phyloP scores from a whole-genome alignment of 2,888 invertebrate species.

The Petrophora chlorosata region DNA sequence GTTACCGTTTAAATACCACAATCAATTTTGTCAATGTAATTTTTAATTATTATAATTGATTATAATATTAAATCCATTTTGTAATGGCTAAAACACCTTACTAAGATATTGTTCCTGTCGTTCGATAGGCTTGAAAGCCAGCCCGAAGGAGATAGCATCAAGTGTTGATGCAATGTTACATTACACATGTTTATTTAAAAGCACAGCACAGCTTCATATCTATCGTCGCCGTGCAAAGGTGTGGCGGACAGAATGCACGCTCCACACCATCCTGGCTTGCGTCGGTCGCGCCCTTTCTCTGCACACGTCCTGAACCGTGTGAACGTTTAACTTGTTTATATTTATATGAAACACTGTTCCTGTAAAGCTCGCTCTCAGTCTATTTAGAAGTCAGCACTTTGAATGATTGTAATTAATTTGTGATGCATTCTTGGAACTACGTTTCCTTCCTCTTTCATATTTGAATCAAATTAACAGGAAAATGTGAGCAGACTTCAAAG shows the following conservation, averaged over 20 bases:
- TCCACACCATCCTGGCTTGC: constrained; percentile 22
- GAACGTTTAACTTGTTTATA: constrained; percentile 45
- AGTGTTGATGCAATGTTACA: not conserved
- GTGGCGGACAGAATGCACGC: constrained; percentile 43
- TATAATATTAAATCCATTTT: too few relatives aligned
- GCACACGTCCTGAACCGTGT: constrained; percentile 29
- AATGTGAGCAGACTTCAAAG: not conserved
- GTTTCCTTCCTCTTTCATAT: constrained; percentile 13
- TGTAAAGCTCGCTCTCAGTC: constrained; percentile 28
- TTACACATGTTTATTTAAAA: constrained; percentile 10
- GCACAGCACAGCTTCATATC: constrained; percentile 29
- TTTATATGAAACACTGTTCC: constrained; percentile 46
- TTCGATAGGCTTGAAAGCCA: not conserved
- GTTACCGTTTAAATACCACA: too few relatives aligned
- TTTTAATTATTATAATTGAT: too few relatives aligned
- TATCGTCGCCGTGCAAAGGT: constrained; percentile 41
- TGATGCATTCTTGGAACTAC: constrained; percentile 27
- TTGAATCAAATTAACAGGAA: not conserved
- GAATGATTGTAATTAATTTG: constrained; percentile 1
- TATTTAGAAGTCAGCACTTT: constrained; percentile 15
- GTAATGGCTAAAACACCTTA: too few relatives aligned
- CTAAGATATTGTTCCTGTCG: too few relatives aligned
- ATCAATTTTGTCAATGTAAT: too few relatives aligned
- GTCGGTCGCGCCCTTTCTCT: constrained; percentile 24
- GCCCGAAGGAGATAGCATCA: not conserved